Conservation (phyloP, 2,888 invertebrate species). For the Thereva nobilitata region DNA sequence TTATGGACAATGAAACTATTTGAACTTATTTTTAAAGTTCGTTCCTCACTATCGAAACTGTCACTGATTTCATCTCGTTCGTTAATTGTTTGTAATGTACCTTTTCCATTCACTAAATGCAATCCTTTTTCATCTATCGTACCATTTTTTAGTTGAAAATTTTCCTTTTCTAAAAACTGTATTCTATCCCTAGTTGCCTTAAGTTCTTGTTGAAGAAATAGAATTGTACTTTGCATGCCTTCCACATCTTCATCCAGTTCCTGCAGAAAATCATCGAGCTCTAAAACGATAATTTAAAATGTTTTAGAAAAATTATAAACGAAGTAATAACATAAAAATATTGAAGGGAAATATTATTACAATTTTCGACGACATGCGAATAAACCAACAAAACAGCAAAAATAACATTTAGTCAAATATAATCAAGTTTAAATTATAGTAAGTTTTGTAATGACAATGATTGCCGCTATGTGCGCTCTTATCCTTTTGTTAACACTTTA, state of each 20-base stretch:
- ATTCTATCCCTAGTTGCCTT: slow-evolving; percentile 77
- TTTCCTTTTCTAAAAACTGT: slow-evolving; percentile 67
- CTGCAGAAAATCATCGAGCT: slow-evolving; percentile 92
- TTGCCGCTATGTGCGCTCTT: too few species aligned
- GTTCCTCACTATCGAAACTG: slow-evolving; percentile 40
- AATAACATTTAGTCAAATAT: not conserved
- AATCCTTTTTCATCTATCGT: slow-evolving; percentile 7
- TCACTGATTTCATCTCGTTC: slow-evolving; percentile 39
- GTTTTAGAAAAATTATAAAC: not conserved
- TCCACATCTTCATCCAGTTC: slow-evolving; percentile 97
- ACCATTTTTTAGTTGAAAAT: slow-evolving; percentile 51
- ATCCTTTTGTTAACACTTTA: too few species aligned
- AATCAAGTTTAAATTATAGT: too few species aligned
- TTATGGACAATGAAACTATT: slow-evolving; percentile 21
- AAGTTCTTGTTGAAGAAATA: slow-evolving; percentile 90
- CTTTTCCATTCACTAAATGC: slow-evolving; percentile 39
- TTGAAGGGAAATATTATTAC: not conserved
- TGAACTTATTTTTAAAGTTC: slow-evolving; percentile 38
- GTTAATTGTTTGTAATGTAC: slow-evolving; percentile 30
- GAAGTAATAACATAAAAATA: not conserved
- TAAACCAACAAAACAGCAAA: not conserved
- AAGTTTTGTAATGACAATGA: too few species aligned
- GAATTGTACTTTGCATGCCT: slow-evolving; percentile 97
- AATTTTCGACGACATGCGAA: too few species aligned
- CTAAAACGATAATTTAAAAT: slow-evolving; percentile 60